Percentiles rank a stretch among this genome's conserved stretches.
Evolutionary conservation across 30 jellyfish, hydroid and myxozoan genomes (phyloP).

Genomic region (Chrysaora quinquecirrha): DNA sequence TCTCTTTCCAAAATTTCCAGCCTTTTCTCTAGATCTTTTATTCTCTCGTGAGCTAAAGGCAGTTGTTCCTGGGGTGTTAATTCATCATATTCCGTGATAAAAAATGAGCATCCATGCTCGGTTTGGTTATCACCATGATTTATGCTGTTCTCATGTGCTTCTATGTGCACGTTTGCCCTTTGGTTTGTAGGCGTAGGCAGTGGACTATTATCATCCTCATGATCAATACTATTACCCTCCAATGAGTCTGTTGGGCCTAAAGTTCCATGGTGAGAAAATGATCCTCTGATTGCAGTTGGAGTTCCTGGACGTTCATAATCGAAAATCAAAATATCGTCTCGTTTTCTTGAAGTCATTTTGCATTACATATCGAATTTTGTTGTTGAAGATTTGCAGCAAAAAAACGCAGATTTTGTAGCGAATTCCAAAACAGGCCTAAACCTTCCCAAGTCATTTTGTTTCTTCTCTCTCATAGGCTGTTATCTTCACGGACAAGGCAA

Average conservation of each 20-base stretch:
- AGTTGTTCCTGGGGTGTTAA: slow-evolving; percentile 41
- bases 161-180: neutral
- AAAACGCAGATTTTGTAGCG: too few species aligned
- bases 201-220: slow-evolving; percentile 38
- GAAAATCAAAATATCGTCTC: slow-evolving; percentile 25
- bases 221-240: neutral
- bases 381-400: too few species aligned
- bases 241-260: slow-evolving; percentile 2
- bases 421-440: too few species aligned
- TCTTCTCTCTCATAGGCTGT: too few species aligned
- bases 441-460: too few species aligned
- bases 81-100: slow-evolving; percentile 28
- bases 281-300: slow-evolving; percentile 58
- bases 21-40: slow-evolving; percentile 67
- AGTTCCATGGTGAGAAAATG: slow-evolving; percentile 31
- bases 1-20: slow-evolving; percentile 78
- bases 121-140: neutral
- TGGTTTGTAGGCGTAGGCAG: neutral
- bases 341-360: slow-evolving; percentile 33
- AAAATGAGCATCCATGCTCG: neutral
- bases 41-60: slow-evolving; percentile 63
- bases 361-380: too few species aligned
- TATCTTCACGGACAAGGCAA: too few species aligned
- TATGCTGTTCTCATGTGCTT: neutral
- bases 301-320: slow-evolving; percentile 63